phyloP scores from a whole-genome alignment of 2,888 invertebrate species.

The Nezara viridula region DNA sequence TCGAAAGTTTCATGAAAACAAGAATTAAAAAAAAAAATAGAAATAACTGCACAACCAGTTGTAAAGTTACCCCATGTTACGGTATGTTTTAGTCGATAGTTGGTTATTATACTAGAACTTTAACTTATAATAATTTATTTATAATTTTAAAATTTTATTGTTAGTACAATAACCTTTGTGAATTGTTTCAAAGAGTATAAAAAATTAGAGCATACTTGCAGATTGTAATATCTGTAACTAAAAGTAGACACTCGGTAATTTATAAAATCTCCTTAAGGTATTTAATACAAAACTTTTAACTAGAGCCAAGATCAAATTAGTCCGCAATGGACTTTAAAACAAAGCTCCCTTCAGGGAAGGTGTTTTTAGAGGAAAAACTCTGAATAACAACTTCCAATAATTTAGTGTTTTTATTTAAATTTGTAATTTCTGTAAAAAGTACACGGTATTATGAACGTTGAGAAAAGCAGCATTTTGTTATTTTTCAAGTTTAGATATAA shows the following conservation, averaged over 20 bases:
- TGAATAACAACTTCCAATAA: background rate
- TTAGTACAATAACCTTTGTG: background rate
- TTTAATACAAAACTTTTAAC: background rate
- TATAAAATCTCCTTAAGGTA: background rate
- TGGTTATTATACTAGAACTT: too few species aligned
- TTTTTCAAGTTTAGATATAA: background rate
- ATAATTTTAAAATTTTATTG: too few species aligned
- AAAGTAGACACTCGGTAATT: background rate
- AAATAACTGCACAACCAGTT: too few species aligned
- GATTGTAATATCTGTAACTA: background rate
- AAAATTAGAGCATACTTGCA: background rate
- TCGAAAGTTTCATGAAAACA: too few species aligned
- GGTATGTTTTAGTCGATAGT: too few species aligned
- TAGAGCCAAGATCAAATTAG: background rate
- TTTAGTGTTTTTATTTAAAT: background rate
- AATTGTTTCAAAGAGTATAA: background rate
- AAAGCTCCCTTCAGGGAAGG: background rate
- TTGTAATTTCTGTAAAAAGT: background rate
- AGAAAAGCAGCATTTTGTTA: background rate
- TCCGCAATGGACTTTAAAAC: background rate
- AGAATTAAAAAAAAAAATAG: too few species aligned
- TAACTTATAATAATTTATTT: too few species aligned
- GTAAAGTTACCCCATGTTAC: too few species aligned
- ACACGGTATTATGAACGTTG: background rate
- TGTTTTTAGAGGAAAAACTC: background rate